Conservation (phyloP, 2,797 vertebrate genomes). For the Morelia viridis region DNA sequence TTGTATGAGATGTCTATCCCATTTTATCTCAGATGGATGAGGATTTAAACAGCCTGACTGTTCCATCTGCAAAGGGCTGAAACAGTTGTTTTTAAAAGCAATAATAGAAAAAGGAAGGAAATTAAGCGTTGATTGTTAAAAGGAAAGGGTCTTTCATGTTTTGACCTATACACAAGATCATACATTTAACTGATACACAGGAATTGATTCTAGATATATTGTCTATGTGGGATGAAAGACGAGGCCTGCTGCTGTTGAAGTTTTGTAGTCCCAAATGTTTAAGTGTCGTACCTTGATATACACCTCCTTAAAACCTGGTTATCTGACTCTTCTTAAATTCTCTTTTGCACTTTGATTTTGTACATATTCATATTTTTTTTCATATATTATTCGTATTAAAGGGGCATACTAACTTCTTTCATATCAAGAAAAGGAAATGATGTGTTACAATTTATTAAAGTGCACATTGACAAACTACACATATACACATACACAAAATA, state of each 20-base stretch:
- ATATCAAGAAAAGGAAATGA: neutral
- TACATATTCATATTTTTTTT: neutral
- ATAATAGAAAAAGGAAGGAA: neutral
- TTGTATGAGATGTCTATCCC: neutral
- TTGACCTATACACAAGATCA: neutral
- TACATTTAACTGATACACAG: neutral
- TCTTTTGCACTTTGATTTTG: neutral
- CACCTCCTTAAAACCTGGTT: neutral
- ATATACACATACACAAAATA: neutral
- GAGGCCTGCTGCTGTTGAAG: neutral
- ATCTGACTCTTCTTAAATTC: neutral
- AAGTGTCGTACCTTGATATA: neutral
- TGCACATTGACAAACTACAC: neutral
- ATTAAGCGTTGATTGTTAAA: neutral
- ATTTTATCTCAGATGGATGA: neutral
- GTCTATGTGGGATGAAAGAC: neutral
- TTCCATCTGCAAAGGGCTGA: neutral
- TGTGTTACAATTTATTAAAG: neutral
- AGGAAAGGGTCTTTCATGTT: neutral
- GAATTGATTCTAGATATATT: neutral
- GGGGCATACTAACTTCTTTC: neutral
- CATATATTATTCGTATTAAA: neutral
- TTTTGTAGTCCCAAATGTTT: neutral
- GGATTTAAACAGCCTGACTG: neutral
- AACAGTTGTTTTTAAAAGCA: neutral